Conservation (phyloP, 1,140 invertebrate genomes). For the Panonychus citri region DNA sequence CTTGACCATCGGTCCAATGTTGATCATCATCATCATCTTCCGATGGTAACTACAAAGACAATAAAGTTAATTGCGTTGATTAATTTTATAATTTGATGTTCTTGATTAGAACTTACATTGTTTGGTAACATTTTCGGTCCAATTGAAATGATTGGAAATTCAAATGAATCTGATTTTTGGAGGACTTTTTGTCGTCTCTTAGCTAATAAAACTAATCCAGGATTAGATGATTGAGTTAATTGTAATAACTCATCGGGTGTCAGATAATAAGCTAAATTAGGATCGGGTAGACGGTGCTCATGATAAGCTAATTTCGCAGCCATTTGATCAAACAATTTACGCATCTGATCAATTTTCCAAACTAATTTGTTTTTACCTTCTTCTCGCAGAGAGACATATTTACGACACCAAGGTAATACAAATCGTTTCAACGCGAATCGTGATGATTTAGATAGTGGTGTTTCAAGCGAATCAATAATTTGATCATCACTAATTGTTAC, state of each 20-base stretch:
- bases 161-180: conserved; percentile 29
- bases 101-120: not conserved
- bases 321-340: conserved; percentile 33
- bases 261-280: conserved; percentile 41
- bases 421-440: not conserved
- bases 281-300: conserved; percentile 37
- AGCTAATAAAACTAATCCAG: conserved; percentile 37
- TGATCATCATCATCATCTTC: not conserved
- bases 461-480: not conserved
- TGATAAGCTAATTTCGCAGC: conserved; percentile 29
- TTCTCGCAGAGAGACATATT: conserved; percentile 28
- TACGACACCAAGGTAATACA: conserved; percentile 32
- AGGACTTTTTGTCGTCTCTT: conserved; percentile 33
- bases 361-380: conserved; percentile 13
- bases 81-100: not conserved
- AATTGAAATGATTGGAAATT: conserved; percentile 36
- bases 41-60: not conserved
- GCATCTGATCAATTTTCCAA: conserved; percentile 31
- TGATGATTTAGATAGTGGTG: not conserved
- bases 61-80: too few relatives aligned
- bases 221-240: conserved; percentile 30
- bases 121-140: conserved; percentile 21
- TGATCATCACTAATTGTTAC: not conserved
- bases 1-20: conserved; percentile 4
- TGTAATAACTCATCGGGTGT: conserved; percentile 36